These are phyloP conservation scores for Pangasius macronema DNA, from an alignment of 2,797 vertebrate species.

Conservation along the genomic window DNA sequence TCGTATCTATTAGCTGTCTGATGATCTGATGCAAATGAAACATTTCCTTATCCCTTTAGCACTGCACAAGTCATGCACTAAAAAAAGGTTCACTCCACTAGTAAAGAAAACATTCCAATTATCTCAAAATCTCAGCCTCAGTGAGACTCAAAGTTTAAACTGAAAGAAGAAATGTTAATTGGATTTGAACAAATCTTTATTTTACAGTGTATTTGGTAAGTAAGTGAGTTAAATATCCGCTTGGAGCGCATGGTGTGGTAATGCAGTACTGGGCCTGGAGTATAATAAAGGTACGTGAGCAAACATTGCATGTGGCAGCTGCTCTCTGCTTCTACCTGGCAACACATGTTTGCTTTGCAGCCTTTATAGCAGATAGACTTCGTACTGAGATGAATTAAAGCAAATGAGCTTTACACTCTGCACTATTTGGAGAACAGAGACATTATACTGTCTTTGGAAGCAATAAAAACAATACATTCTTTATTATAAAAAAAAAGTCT, in stretches of 20 bases:
- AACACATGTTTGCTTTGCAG: constrained; percentile 72
- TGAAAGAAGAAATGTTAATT: not conserved
- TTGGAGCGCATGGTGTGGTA: constrained; percentile 24
- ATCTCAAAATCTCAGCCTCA: not conserved
- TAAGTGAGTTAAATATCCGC: not conserved
- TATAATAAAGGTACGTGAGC: constrained; percentile 56
- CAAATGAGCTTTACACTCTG: not conserved
- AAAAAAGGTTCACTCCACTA: not conserved
- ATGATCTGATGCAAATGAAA: not conserved
- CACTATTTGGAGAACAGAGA: not conserved
- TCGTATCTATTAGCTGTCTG: not conserved
- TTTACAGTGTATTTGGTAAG: not conserved
- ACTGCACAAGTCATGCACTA: not conserved
- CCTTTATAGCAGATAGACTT: constrained; percentile 37
- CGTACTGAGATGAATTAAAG: constrained; percentile 21
- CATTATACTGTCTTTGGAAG: not conserved
- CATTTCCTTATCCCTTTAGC: not conserved
- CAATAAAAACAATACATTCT: not conserved
- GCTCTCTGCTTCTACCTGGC: constrained; percentile 72
- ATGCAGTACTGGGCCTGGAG: constrained; percentile 43
- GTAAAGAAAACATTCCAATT: not conserved
- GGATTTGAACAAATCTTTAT: not conserved
- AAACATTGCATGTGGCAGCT: constrained; percentile 66
- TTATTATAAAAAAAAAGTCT: not conserved
- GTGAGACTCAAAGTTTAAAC: too few relatives aligned